Percentiles rank a stretch among this genome's conserved stretches.
Evolutionary conservation across 1,140 invertebrate species (phyloP).

Genomic region (Muscidifurax raptorellus): DNA sequence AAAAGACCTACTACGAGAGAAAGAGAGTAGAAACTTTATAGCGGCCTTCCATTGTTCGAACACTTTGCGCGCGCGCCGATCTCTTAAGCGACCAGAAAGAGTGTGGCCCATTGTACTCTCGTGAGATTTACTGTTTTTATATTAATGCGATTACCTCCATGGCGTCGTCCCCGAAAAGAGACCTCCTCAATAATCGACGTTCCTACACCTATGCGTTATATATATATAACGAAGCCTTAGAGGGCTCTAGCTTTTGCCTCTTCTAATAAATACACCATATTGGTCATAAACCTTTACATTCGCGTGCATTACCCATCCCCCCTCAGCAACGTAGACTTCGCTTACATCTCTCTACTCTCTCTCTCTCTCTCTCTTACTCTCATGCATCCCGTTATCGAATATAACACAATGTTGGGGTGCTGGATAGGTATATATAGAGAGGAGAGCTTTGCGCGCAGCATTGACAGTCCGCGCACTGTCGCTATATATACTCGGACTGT

Average conservation of each 20-base stretch:
- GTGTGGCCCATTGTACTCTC: constrained; percentile 64
- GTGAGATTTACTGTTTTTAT: constrained; percentile 70
- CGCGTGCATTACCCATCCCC: constrained; percentile 69
- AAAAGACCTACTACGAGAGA: constrained; percentile 10
- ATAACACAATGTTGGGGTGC: background rate
- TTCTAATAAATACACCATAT: constrained; percentile 73
- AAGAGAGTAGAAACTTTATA: constrained; percentile 22
- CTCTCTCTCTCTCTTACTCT: background rate
- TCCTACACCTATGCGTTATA: background rate
- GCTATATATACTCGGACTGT: background rate
- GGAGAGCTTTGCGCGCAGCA: constrained; percentile 2
- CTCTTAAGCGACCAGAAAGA: background rate
- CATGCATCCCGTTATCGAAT: constrained; percentile 22
- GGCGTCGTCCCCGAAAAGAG: constrained; percentile 55
- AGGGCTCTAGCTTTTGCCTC: constrained; percentile 59
- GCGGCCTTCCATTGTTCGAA: constrained; percentile 58
- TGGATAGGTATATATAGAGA: background rate
- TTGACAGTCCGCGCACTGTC: constrained; percentile 23
- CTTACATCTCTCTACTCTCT: background rate
- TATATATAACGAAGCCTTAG: constrained; percentile 43
- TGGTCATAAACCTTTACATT: constrained; percentile 74
- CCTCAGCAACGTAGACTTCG: constrained; percentile 40
- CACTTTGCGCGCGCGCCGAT: constrained; percentile 41
- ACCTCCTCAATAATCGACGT: background rate
- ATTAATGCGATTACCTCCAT: constrained; percentile 70